A percentile compares a stretch with the other conserved stretches of the same genome.
phyloP scores from a whole-genome alignment of 2,113 vertebrate genomes.

The Melierax canorus region DNA sequence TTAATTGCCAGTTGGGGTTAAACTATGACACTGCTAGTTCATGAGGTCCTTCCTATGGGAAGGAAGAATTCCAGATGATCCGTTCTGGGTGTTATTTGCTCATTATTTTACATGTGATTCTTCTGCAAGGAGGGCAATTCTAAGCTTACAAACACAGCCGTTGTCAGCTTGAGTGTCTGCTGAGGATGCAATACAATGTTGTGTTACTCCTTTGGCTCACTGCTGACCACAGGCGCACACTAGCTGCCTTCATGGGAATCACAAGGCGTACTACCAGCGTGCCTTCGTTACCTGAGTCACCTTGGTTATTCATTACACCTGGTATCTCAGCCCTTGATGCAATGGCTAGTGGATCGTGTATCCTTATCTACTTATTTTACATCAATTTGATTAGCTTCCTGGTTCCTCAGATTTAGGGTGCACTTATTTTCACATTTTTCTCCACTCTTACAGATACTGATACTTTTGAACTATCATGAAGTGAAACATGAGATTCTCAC shows the following conservation, averaged over 20 bases:
- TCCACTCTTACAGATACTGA: not conserved
- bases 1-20: no score
- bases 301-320: not conserved
- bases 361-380: not conserved
- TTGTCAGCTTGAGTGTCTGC: not conserved
- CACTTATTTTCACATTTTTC: not conserved
- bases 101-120: not conserved
- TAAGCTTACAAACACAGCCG: not conserved
- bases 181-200: not conserved
- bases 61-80: not conserved
- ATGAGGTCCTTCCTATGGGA: not conserved
- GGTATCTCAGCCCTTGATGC: not conserved
- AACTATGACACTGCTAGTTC: not conserved
- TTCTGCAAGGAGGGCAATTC: not conserved
- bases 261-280: accelerated
- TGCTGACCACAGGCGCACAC: not conserved
- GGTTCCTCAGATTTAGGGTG: not conserved
- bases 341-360: not conserved
- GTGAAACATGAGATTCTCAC: not conserved
- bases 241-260: not conserved
- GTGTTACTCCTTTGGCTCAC: not conserved
- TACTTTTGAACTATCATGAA: not conserved
- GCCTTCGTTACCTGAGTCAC: not conserved
- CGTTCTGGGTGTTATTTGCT: not conserved
- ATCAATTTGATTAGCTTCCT: not conserved